Percentiles rank a stretch among this genome's conserved stretches.
These are phyloP conservation scores for Andrena cerasifolii DNA, from an alignment of 1,140 invertebrate genomes.

Conservation along the genomic window DNA sequence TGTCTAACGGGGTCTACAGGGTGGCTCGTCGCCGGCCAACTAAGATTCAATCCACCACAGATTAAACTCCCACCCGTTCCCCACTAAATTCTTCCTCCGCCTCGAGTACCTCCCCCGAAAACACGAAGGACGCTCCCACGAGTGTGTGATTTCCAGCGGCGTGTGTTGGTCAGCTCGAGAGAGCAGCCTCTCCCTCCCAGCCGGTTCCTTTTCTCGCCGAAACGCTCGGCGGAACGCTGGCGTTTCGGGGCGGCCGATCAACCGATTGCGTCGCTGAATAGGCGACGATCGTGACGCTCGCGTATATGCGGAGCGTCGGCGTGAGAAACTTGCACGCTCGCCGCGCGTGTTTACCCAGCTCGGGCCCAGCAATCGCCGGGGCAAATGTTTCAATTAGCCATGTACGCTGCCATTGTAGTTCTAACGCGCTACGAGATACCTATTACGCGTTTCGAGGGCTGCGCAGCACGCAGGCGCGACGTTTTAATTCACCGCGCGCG, in stretches of 20 bases:
- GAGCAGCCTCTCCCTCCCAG: too few species aligned
- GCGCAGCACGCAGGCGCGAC: constrained; percentile 12
- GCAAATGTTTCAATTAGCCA: constrained; percentile 64
- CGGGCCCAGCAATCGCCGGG: constrained; percentile 53
- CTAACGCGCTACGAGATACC: constrained; percentile 42
- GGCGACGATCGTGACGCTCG: not conserved
- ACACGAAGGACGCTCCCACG: not conserved
- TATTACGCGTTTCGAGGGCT: constrained; percentile 8
- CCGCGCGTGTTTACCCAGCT: constrained; percentile 53
- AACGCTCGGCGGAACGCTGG: not conserved
- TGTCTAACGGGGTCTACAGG: too few species aligned
- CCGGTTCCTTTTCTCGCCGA: too few species aligned
- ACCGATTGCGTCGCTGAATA: not conserved
- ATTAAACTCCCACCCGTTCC: too few species aligned
- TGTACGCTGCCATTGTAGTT: constrained; percentile 47
- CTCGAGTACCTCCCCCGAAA: too few species aligned
- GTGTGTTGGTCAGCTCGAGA: too few species aligned
- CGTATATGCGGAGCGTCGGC: constrained; percentile 43
- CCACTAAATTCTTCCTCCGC: not conserved
- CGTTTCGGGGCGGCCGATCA: not conserved
- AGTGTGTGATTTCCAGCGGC: not conserved
- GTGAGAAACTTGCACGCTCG: constrained; percentile 56
- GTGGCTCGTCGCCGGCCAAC: too few species aligned
- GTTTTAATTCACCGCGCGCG: constrained; percentile 43
- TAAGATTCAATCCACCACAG: too few species aligned